Evolutionary conservation across 2,888 invertebrate species (phyloP).

Genomic region (Creontiades dilutus): DNA sequence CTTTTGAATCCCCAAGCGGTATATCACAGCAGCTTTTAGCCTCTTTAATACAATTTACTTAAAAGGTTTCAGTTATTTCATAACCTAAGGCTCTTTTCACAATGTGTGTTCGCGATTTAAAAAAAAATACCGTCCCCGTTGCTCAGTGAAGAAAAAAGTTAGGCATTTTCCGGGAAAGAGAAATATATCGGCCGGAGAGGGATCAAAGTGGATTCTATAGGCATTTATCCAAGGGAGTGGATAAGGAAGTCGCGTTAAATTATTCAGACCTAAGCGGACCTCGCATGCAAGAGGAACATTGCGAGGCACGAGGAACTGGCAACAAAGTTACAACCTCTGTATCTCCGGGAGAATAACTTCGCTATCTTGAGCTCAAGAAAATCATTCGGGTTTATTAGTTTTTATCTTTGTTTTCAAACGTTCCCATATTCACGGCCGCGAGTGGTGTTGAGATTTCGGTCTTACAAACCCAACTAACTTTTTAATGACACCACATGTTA

Average conservation of each 20-base stretch:
- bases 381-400: background rate
- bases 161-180: background rate
- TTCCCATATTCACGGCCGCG: no score
- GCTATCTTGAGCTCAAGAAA: background rate
- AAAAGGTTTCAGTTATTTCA: background rate
- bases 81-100: background rate
- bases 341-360: background rate
- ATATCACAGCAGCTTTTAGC: background rate
- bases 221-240: conserved; percentile 1
- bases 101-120: background rate
- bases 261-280: conserved; percentile 27
- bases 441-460: background rate
- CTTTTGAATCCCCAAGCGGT: background rate
- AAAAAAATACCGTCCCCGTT: background rate
- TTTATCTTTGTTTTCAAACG: background rate
- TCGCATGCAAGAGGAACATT: background rate
- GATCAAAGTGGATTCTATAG: conserved; percentile 8
- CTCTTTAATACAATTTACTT: background rate
- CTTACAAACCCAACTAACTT: no score
- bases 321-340: conserved; percentile 15
- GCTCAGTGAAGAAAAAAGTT: background rate
- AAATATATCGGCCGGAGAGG: background rate
- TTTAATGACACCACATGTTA: no score
- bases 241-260: background rate
- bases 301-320: background rate